Conservation (phyloP, 2,797 vertebrate species). For the Gobio occitaniae region DNA sequence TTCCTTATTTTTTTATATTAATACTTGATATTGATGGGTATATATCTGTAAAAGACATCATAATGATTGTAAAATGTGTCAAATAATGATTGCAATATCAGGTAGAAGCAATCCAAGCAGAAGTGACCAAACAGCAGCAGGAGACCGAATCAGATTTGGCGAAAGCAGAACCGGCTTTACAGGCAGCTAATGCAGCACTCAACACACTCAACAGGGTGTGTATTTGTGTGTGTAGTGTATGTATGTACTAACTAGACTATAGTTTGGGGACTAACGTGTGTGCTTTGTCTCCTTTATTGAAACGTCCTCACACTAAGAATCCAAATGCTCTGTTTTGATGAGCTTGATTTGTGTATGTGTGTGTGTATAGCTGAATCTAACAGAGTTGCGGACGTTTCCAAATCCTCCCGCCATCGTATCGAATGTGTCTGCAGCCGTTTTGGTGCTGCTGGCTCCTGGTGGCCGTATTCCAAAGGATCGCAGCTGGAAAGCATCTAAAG, state of each 20-base stretch:
- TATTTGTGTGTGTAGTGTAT: conserved; percentile 17
- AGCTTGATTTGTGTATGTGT: conserved; percentile 23
- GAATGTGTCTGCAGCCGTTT: conserved; percentile 73
- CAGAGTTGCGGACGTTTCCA: conserved; percentile 80
- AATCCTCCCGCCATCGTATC: conserved; percentile 76
- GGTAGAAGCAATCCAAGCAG: conserved; percentile 78
- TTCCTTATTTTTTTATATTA: neutral
- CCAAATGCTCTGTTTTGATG: neutral
- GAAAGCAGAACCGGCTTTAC: conserved; percentile 78
- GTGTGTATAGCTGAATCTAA: conserved; percentile 76
- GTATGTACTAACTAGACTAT: neutral
- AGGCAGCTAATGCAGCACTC: conserved; percentile 77
- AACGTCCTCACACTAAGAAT: no score
- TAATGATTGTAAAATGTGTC: neutral
- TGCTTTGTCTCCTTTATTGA: conserved; percentile 33
- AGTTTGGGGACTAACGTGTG: conserved; percentile 13
- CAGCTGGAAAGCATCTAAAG: conserved; percentile 82
- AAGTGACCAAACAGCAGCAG: conserved; percentile 81
- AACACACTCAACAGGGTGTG: conserved; percentile 79
- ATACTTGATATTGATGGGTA: neutral
- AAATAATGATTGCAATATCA: conserved; percentile 47
- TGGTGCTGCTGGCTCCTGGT: conserved; percentile 75
- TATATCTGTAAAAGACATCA: neutral
- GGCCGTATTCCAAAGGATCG: conserved; percentile 80
- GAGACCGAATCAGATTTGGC: conserved; percentile 80